Conservation (phyloP, 2,888 invertebrate species). For the Operophtera brumata region DNA sequence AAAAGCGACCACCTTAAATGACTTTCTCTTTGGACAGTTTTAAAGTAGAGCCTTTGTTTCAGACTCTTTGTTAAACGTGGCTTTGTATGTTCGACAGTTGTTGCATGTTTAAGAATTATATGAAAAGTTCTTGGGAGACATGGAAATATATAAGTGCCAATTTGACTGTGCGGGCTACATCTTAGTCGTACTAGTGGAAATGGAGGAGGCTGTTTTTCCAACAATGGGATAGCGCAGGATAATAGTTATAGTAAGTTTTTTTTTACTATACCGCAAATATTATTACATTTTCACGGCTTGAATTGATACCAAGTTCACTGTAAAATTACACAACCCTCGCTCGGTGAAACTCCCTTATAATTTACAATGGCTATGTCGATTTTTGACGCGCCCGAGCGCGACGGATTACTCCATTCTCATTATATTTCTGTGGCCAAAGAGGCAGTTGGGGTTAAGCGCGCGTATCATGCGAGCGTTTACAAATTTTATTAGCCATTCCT, state of each 20-base stretch:
- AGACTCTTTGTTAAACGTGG: slow-evolving; percentile 23
- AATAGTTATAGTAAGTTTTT: too few relatives aligned
- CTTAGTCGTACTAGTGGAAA: too few relatives aligned
- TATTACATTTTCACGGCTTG: not conserved
- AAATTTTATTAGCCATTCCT: slow-evolving; percentile 73
- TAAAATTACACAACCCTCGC: slow-evolving; percentile 2
- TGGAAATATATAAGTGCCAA: not conserved
- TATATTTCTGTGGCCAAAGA: slow-evolving; percentile 58
- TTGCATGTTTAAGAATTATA: slow-evolving; percentile 9
- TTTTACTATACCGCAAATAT: too few relatives aligned
- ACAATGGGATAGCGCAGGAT: too few relatives aligned
- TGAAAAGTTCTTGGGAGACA: slow-evolving; percentile 2
- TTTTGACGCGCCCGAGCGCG: slow-evolving; percentile 49
- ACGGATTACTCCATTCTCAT: slow-evolving; percentile 62
- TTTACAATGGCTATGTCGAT: slow-evolving; percentile 30
- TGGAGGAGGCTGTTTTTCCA: too few relatives aligned
- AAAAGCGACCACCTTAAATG: too few relatives aligned
- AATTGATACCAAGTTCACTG: slow-evolving; percentile 14
- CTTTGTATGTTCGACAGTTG: slow-evolving; percentile 23
- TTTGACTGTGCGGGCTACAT: too few relatives aligned
- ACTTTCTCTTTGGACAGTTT: slow-evolving; percentile 46
- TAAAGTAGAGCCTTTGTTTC: slow-evolving; percentile 36
- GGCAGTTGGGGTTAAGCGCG: slow-evolving; percentile 67
- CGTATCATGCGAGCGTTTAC: slow-evolving; percentile 75
- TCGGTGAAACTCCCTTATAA: slow-evolving; percentile 11